phyloP scores from a whole-genome alignment of 2,888 invertebrate species.

The Xylota sylvarum region DNA sequence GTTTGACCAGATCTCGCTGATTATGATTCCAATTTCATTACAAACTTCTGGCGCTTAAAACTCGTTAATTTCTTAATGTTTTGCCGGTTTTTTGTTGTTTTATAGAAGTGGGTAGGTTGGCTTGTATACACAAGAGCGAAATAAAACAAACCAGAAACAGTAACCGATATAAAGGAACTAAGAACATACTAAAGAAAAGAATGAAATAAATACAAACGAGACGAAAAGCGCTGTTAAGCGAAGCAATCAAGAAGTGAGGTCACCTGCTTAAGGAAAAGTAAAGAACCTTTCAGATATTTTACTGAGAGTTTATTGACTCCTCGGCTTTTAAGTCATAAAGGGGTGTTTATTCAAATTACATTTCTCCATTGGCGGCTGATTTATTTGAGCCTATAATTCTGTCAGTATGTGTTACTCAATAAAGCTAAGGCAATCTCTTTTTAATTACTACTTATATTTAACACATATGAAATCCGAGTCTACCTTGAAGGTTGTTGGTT shows the following conservation, averaged over 20 bases:
- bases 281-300: neutral
- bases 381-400: no score
- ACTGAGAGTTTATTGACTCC: neutral
- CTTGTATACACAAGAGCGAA: neutral
- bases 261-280: neutral
- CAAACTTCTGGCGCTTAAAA: constrained; percentile 13
- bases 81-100: neutral
- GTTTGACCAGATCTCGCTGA: constrained; percentile 1
- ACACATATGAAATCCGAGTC: no score
- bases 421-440: no score
- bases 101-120: neutral
- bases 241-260: neutral
- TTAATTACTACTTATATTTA: no score
- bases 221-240: no score
- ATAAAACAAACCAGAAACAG: neutral
- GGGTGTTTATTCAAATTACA: no score
- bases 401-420: no score
- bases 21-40: neutral
- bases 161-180: neutral
- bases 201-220: neutral
- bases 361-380: no score
- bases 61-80: constrained; percentile 22
- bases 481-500: no score
- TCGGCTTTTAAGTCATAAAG: neutral
- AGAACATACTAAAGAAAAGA: neutral